phyloP scores from a whole-genome alignment of 2,113 vertebrate genomes.

The Sander vitreus region DNA sequence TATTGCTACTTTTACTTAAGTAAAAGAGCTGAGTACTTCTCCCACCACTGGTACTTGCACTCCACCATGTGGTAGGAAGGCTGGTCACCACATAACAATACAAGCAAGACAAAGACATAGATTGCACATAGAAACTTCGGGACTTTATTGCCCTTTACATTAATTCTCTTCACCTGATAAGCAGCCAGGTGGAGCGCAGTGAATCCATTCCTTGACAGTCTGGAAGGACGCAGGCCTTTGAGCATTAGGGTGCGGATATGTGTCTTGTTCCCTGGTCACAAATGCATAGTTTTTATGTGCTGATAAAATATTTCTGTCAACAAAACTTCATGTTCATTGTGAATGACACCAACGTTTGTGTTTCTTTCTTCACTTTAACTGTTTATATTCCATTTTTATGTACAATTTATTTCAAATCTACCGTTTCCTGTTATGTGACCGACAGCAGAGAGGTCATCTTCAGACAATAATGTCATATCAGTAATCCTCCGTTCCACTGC shows the following conservation, averaged over 20 bases:
- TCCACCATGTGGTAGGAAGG: constrained; percentile 73
- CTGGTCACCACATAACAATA: not conserved
- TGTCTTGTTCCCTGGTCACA: constrained; percentile 88
- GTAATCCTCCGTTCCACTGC: constrained; percentile 44
- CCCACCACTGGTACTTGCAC: constrained; percentile 51
- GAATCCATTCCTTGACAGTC: constrained; percentile 93
- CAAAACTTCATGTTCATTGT: not conserved
- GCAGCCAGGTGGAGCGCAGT: constrained; percentile 94
- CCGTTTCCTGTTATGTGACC: not conserved
- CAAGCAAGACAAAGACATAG: not conserved
- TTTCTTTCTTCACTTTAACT: not conserved
- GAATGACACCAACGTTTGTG: not conserved
- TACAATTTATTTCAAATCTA: not conserved
- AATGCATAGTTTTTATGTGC: not conserved
- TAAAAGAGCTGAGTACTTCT: constrained; percentile 6
- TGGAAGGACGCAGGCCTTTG: constrained; percentile 93
- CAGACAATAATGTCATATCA: constrained; percentile 40
- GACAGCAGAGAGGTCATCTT: constrained; percentile 30
- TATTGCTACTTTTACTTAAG: not conserved
- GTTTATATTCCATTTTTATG: not conserved
- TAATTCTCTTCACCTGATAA: constrained; percentile 86
- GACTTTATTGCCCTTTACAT: not conserved
- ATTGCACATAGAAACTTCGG: not conserved
- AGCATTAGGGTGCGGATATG: constrained; percentile 92
- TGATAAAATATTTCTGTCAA: not conserved